A percentile compares a stretch with the other conserved stretches of the same genome.
phyloP scores from a whole-genome alignment of 1,140 invertebrate species.

The Brachionus rubens region DNA sequence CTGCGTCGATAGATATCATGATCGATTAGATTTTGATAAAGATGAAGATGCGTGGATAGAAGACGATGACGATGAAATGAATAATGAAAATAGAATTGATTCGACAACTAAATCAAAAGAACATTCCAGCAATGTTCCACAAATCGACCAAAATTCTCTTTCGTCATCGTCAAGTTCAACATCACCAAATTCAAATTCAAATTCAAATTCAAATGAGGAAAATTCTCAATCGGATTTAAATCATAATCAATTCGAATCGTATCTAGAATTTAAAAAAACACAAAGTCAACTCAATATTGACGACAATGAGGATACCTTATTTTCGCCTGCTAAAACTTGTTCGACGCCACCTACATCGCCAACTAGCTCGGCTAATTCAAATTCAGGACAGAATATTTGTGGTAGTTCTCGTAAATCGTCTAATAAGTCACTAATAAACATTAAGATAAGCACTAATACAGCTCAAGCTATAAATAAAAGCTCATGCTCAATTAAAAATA shows the following conservation, averaged over 20 bases:
- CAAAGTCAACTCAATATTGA: constrained; percentile 1
- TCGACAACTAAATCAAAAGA: neutral
- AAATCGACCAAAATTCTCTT: neutral
- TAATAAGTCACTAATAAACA: neutral
- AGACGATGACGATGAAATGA: constrained; percentile 18
- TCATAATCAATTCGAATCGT: neutral
- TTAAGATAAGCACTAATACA: neutral
- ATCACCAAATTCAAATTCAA: neutral
- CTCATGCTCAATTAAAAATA: neutral
- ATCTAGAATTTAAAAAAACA: constrained; percentile 24
- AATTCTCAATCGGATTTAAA: neutral
- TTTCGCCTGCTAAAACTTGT: neutral
- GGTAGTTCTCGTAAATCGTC: neutral
- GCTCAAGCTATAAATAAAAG: too few relatives aligned
- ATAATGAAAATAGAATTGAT: neutral
- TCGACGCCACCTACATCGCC: neutral
- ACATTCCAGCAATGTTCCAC: too few relatives aligned
- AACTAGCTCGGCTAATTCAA: neutral
- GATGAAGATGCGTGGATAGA: constrained; percentile 68
- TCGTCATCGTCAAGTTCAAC: neutral
- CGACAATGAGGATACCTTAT: constrained; percentile 30
- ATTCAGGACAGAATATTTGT: too few relatives aligned
- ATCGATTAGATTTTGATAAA: constrained; percentile 66
- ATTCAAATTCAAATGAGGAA: too few relatives aligned
- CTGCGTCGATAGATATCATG: neutral